Conservation (phyloP, 1,140 invertebrate genomes). For the Ceratina australensis region DNA sequence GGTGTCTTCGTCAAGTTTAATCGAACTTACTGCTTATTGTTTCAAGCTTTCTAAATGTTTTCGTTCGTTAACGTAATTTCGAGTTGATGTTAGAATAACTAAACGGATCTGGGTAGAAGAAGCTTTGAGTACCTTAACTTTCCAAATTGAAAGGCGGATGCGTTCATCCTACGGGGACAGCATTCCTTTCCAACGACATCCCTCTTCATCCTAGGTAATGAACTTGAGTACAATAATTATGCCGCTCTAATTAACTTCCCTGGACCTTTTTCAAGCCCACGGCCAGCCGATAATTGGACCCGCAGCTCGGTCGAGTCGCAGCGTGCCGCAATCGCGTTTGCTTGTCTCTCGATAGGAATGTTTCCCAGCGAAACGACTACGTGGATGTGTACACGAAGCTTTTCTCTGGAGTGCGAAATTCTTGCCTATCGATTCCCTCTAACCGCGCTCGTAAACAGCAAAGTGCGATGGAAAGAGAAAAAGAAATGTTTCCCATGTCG, state of each 20-base stretch:
- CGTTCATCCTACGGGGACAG: not conserved
- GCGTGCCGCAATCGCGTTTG: conserved; percentile 20
- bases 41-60: too few relatives aligned
- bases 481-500: not conserved
- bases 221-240: conserved; percentile 30
- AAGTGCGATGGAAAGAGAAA: not conserved
- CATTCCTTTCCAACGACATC: not conserved
- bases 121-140: not conserved
- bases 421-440: not conserved
- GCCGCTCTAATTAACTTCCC: conserved; percentile 30
- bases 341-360: conserved; percentile 2
- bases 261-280: conserved; percentile 5
- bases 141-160: not conserved
- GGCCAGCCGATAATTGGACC: conserved; percentile 17
- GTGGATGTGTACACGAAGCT: too few relatives aligned
- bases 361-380: not conserved
- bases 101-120: not conserved
- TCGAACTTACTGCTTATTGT: too few relatives aligned
- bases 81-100: not conserved
- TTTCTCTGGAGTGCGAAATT: not conserved
- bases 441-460: not conserved
- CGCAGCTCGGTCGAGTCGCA: not conserved
- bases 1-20: too few relatives aligned
- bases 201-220: not conserved
- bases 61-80: not conserved